Evolutionary conservation across 1,140 invertebrate genomes (phyloP), one percentile per base, ranked within the genome.

Genomic region (Drosophila tristis): DNA sequence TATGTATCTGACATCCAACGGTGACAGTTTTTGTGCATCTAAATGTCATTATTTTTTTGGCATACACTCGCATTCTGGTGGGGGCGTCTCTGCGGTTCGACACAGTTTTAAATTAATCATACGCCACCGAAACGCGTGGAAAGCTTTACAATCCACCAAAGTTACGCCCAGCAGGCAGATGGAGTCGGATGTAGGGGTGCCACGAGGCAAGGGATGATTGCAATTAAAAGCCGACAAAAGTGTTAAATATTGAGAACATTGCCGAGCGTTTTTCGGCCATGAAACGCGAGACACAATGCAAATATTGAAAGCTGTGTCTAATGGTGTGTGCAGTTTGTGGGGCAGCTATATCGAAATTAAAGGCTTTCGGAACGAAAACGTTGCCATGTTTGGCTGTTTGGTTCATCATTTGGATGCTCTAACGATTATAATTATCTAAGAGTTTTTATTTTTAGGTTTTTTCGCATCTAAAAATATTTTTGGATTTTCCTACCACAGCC

Each of bases 81-180:
- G 48, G 42, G 57, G 23, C 23, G 23, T 25, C 23, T 25, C 23
- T 78, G 82, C 49, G 84, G 82, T 89, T 77, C 89, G 82, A 68
- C 79, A 82, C 79, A 85, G 80, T 89, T 89, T 90, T 89, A 89
- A 89, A 89, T 89, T 90, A 78, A 89, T 90, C 87, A 91, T 90
- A 75, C 80, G 77, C 85, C 81, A 80, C 58, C 67, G 72, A 59
- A 56, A 45, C 62, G 74, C 78, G 64, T 44, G 29, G 58, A 81
- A 78, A 78, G 82, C 78, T 87, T 78, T 87, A 62, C 82, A 87
- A 70, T 78, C 64, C 59, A 63, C 64, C 58, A 44, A 67, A 55
- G 55, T 66, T 35, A 35, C 48, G 55, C 23, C 35, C 31, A 23
- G 25, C 26, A 6, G 5, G 6, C 26, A 6, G 23, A 1, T 25